Evolutionary conservation across 2,797 vertebrate species (phyloP).

Genomic region (Pantherophis alleghaniensis): DNA sequence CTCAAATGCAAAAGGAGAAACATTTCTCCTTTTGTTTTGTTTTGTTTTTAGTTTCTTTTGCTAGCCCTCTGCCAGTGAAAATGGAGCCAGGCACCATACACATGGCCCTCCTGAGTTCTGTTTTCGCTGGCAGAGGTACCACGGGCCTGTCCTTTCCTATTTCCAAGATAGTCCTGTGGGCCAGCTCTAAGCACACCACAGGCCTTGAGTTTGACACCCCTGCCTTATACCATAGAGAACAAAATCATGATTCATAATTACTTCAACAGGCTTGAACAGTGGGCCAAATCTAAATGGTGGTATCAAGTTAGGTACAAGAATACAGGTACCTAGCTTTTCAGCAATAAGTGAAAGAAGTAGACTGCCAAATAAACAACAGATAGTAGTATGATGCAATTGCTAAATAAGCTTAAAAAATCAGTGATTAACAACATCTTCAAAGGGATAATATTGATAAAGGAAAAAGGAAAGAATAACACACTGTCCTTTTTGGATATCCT

Average conservation of each 20-base stretch:
- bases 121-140: too few relatives aligned
- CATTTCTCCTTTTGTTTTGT: too few relatives aligned
- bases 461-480: not conserved
- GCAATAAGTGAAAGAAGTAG: not conserved
- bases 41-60: too few relatives aligned
- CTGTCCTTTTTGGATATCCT: not conserved
- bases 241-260: not conserved
- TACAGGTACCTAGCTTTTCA: not conserved
- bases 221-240: not conserved
- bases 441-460: not conserved
- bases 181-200: too few relatives aligned
- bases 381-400: not conserved
- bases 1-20: too few relatives aligned
- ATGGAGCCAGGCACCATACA: too few relatives aligned
- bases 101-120: too few relatives aligned
- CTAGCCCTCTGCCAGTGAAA: too few relatives aligned
- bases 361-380: not conserved
- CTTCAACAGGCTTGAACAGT: not conserved
- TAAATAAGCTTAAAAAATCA: not conserved
- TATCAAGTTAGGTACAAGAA: not conserved
- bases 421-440: not conserved
- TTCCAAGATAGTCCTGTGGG: too few relatives aligned
- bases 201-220: too few relatives aligned
- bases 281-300: not conserved
- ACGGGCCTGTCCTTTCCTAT: too few relatives aligned